Base-by-base conservation (phyloP, 2,888 invertebrate species). In the Plebejus anna region DNA sequence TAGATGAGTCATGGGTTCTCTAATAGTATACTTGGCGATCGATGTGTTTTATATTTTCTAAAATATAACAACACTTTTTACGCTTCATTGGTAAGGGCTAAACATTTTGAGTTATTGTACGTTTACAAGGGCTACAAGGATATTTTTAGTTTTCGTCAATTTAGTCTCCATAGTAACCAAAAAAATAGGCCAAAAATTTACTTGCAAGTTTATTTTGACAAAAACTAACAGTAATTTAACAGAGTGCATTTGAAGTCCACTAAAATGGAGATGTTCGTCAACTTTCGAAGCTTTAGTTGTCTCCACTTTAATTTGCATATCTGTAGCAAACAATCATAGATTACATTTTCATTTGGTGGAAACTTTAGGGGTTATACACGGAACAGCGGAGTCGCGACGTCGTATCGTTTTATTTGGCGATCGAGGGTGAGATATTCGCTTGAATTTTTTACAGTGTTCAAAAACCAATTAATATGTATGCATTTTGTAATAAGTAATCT, bases 1-100 rank as follows among this genome's bases (percentile, higher is more conserved):
- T 72, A 71, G 72, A 76, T 78, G 80, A 79, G 75, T 80, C 78
- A 79, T 77, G 78, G 70, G 59, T 77, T 78, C 79, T 75, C 77
- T 77, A 77, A 78, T 78, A 47, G 77, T 78, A 75, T 78, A 76
- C 77, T 75, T 72, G 75, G 38, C 59, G 57, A 75, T 75, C 59
- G 47, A 66, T 66, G 32, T 42, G 28, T 32, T 42, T 28, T 66
- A 16, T 55, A 76, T 76, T 76, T 59, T 38, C 5, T 38, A 38
- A 7, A 47, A 55, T 71, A 28, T 71, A n/a, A 59, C 66, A 66
- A 22, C 22, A 22, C 32, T 75, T 59, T 38, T 57, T 38, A n/a
- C 28, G 66, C 32, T 16, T 22, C 13, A 36, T 1, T 66, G 66
- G 4, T 11, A 66, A 36, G 47, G 47, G 47, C 16, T 11, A 9